Base-by-base conservation (phyloP, 2,113 vertebrate genomes). In the Hippocampus comes region DNA sequence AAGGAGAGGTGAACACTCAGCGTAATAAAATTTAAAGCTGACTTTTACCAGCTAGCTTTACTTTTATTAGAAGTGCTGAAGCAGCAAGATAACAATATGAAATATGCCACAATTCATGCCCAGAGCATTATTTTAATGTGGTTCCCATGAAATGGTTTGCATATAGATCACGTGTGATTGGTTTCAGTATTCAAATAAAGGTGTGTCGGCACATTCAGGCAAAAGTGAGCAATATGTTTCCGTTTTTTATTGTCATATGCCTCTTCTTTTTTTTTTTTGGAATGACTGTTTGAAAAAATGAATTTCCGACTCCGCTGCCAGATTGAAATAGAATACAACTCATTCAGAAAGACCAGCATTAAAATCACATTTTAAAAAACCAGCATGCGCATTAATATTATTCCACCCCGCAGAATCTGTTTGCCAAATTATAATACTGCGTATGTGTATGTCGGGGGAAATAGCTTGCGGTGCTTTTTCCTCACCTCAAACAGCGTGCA, bases 31-130 rank as follows among this genome's bases (percentile, higher is more conserved):
- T 83, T 71, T 80, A 68, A 80, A 78, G 70, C 71, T 72, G 79
- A 78, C 73, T 76, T 76, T 77, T 34, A 74, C 68, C 41, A 67
- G 74, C 75, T 55, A 79, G 70, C 63, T 77, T 81, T 48, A 75
- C 69, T 83, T 83, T 77, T 65, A 80, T 77, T 68, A 51, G 57
- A 55, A 78, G 49, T 72, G 76, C 80, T 82, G 80, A 86, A 75
- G 70, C 81, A 83, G 84, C 80, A 82, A 64, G 68, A 79, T 74
- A 85, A 74, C 72, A 61, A 80, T 76, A 81, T 86, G 65, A 83
- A 83, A 78, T 73, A 82, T 79, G 79, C 53, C 67, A 77, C 68
- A 72, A 82, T 85, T 86, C 68, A 78, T 77, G 60, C 21, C 20
- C 67, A 64, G 56, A 71, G 71, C 71, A 66, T 72, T 67, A 48